Evolutionary conservation across 1,140 invertebrate genomes (phyloP).

Genomic region (Neelides sp.): DNA sequence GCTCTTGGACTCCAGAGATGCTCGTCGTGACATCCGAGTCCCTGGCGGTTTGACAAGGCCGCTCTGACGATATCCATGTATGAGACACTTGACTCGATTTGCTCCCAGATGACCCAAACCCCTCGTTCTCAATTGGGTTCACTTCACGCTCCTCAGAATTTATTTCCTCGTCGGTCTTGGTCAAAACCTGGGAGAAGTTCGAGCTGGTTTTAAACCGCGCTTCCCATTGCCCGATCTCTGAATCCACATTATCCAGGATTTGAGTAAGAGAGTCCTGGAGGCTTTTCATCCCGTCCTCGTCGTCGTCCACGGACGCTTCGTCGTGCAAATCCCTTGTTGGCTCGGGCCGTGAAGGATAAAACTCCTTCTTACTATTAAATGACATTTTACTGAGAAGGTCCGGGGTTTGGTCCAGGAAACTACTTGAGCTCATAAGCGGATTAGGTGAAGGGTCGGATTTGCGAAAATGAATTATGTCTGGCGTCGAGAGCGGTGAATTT

Average conservation of each 20-base stretch:
- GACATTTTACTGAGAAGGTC: constrained; percentile 28
- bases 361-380: constrained; percentile 17
- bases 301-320: too few species aligned
- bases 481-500: not conserved
- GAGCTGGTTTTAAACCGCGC: not conserved
- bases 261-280: too few species aligned
- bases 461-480: constrained; percentile 9
- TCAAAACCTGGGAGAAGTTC: not conserved
- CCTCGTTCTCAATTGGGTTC: constrained; percentile 4
- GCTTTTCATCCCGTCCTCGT: too few species aligned
- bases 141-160: not conserved
- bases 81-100: constrained; percentile 20
- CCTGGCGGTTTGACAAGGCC: constrained; percentile 19
- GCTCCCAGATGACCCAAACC: too few species aligned
- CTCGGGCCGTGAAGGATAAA: too few species aligned
- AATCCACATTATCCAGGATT: too few species aligned
- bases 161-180: not conserved
- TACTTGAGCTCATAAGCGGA: constrained; percentile 3
- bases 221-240: too few species aligned
- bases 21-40: constrained; percentile 27
- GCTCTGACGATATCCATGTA: constrained; percentile 30
- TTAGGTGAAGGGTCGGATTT: not conserved
- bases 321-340: too few species aligned
- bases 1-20: constrained; percentile 24
- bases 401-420: constrained; percentile 20